Percentiles rank a stretch among this genome's conserved stretches.
Evolutionary conservation across 1,140 invertebrate species (phyloP).

Genomic region (Solenopsis invicta): DNA sequence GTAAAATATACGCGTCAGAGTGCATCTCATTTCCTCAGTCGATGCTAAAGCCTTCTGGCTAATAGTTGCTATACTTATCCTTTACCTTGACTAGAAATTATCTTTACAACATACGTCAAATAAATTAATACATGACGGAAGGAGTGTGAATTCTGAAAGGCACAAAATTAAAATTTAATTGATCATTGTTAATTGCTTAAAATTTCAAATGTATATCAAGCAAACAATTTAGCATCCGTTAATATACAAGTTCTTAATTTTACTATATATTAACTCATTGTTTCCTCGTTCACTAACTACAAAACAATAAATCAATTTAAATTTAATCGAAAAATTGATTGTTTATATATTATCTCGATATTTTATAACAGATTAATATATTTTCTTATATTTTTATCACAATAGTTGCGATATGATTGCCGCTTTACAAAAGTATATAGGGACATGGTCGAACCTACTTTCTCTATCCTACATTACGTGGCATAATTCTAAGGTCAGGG

Average conservation of each 20-base stretch:
- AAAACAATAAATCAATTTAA: not conserved
- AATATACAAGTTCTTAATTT: not conserved
- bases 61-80: not conserved
- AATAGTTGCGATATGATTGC: slow-evolving; percentile 18
- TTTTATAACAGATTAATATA: not conserved
- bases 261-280: not conserved
- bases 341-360: not conserved
- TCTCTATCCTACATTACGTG: slow-evolving; percentile 41
- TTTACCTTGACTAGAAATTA: not conserved
- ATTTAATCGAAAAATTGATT: not conserved
- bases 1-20: not conserved
- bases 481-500: slow-evolving; percentile 71
- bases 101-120: not conserved
- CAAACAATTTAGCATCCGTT: not conserved
- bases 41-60: not conserved
- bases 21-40: not conserved
- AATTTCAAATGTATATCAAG: not conserved
- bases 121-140: not conserved
- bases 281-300: not conserved
- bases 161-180: slow-evolving; percentile 2
- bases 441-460: slow-evolving; percentile 36
- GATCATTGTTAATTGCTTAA: not conserved
- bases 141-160: slow-evolving; percentile 17
- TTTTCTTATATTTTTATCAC: not conserved
- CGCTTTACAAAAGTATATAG: slow-evolving; percentile 11